Evolutionary conservation across 2,888 invertebrate genomes (phyloP), one percentile per base, ranked within the genome.

Genomic region (Mylabris sibirica): DNA sequence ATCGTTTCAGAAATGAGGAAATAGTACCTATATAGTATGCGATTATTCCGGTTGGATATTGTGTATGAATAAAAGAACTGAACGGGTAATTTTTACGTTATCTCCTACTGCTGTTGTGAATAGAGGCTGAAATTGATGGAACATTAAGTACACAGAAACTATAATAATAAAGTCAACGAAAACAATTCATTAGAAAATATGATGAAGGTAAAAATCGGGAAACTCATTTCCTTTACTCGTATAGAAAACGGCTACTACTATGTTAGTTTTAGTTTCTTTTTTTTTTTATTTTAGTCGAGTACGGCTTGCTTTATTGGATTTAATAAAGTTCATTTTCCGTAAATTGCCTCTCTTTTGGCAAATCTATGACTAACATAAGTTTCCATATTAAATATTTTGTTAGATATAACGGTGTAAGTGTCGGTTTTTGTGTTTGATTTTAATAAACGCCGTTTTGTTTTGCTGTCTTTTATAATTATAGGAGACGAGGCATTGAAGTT

Each of bases 171-270:
- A 44, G 17, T 44, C 44, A 44, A 17, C 44, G 44, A 44, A 44
- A 44, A 44, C 44, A 44, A 44, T 44, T 44, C 44, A 44, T 44
- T 44, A 44, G 17, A 44, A 44, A 44, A 44, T 44, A 44, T 44
- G 44, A 44, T 44, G 44, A 44, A 44, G 44, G 44, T 44, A 44
- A 44, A 44, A 44, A 6, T 6, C 17, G 44, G 44, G 6, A 44
- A 44, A 44, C 44, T 44, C 44, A 44, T 44, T 44, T 44, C n/a
- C 44, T 44, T 17, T 17, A 3, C 44, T 44, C 12, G 3, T 14
- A 14, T 44, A 17, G 44, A 44, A 8, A 17, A 17, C 6, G n/a
- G 8, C 44, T 44, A 44, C 17, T n/a, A n/a, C n/a, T n/a, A n/a
- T n/a, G n/a, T n/a, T n/a, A n/a, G n/a, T n/a, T n/a, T n/a, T n/a